These are phyloP conservation scores for Podarcis raffonei DNA, from an alignment of 2,113 vertebrate genomes.

Conservation along the genomic window DNA sequence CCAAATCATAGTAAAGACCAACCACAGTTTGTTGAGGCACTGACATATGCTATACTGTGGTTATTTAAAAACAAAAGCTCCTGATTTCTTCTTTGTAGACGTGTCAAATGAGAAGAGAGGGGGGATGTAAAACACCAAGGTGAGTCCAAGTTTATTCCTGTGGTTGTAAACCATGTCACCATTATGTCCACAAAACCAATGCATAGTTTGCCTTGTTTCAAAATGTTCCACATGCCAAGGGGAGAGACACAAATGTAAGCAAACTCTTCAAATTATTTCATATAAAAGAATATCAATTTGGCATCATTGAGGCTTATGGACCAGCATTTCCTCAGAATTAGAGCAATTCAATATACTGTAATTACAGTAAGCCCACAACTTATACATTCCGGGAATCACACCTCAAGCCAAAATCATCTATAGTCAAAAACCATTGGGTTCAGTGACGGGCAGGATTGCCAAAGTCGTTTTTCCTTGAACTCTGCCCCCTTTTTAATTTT, in stretches of 20 bases:
- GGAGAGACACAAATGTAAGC: background rate
- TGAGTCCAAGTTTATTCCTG: background rate
- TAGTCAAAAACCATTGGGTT: too few species aligned
- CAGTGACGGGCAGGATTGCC: too few species aligned
- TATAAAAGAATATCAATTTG: background rate
- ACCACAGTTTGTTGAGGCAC: too few species aligned
- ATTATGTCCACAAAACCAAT: background rate
- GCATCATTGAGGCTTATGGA: background rate
- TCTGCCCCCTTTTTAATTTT: too few species aligned
- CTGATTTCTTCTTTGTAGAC: background rate
- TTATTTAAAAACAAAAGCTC: background rate
- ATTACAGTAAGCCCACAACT: too few species aligned
- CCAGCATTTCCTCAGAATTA: background rate
- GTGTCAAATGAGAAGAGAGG: background rate
- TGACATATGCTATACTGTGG: too few species aligned
- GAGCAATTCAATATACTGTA: too few species aligned
- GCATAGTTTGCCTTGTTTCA: background rate
- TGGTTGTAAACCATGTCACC: background rate
- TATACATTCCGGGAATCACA: too few species aligned
- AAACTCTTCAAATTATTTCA: background rate
- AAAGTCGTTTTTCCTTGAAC: too few species aligned
- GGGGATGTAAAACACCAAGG: too few species aligned
- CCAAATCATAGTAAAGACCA: background rate
- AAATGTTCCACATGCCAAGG: background rate
- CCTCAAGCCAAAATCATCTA: too few species aligned